Conservation (phyloP, 2,797 vertebrate species). For the Helostoma temminkii region DNA sequence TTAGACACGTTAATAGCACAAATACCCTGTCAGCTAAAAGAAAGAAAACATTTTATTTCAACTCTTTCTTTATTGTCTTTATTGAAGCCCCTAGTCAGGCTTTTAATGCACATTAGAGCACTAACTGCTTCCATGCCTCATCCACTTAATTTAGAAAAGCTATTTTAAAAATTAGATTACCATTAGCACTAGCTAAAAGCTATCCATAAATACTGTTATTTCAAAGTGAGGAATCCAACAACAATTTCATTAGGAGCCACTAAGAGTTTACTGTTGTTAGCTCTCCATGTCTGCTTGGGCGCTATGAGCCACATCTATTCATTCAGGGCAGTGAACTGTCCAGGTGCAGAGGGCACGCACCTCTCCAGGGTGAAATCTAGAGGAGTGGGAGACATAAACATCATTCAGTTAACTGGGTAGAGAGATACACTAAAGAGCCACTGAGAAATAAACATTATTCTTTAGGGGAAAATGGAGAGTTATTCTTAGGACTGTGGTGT, state of each 20-base stretch:
- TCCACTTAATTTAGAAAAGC: constrained; percentile 69
- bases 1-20: constrained; percentile 49
- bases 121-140: constrained; percentile 58
- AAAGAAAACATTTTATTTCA: constrained; percentile 59
- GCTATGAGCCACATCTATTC: constrained; percentile 48
- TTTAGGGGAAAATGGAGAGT: constrained; percentile 66
- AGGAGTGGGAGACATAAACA: constrained; percentile 75
- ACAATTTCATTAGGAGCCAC: constrained; percentile 61
- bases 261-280: constrained; percentile 41
- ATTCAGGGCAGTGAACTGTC: constrained; percentile 68
- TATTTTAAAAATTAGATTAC: constrained; percentile 69
- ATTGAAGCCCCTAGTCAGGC: constrained; percentile 55
- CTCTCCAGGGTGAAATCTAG: constrained; percentile 67
- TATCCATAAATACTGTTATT: constrained; percentile 59
- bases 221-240: constrained; percentile 51
- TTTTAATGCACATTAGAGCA: constrained; percentile 63
- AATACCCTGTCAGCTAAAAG: constrained; percentile 40
- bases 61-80: constrained; percentile 53
- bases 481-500: constrained; percentile 77
- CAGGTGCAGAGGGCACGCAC: constrained; percentile 65
- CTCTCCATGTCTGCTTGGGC: constrained; percentile 52
- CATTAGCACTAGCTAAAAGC: constrained; percentile 65
- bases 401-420: constrained; percentile 53
- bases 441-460: constrained; percentile 77
- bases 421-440: constrained; percentile 54